phyloP scores from a whole-genome alignment of 2,888 invertebrate species.

The Epistrophe grossulariae region DNA sequence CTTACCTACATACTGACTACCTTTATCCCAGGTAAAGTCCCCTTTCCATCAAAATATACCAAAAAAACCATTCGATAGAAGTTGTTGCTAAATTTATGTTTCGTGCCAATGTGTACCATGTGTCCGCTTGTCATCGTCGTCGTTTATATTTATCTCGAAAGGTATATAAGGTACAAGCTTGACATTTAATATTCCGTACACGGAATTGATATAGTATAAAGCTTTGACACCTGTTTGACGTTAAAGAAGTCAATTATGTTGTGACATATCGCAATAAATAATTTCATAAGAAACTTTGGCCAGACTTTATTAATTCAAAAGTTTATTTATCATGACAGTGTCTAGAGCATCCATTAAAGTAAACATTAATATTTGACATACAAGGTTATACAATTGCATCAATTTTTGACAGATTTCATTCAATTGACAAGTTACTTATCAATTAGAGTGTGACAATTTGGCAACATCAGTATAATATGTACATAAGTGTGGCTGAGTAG shows the following conservation, averaged over 20 bases:
- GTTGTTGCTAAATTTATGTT: conserved; percentile 3
- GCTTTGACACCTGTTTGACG: conserved; percentile 49
- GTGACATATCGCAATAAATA: conserved; percentile 53
- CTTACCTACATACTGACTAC: too few species aligned
- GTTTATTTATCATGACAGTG: conserved; percentile 22
- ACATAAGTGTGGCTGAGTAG: background rate
- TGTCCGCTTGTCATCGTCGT: background rate
- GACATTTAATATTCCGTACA: conserved; percentile 64
- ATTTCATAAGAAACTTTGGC: conserved; percentile 25
- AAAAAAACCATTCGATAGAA: background rate
- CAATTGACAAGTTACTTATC: conserved; percentile 16
- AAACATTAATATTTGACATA: conserved; percentile 43
- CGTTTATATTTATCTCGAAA: background rate
- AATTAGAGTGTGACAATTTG: conserved; percentile 16
- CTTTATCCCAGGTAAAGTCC: conserved; percentile 5
- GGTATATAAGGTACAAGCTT: conserved; percentile 4
- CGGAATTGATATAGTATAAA: conserved; percentile 54
- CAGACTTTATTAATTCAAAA: conserved; percentile 33
- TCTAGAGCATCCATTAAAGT: conserved; percentile 38
- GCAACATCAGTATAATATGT: too few species aligned
- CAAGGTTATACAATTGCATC: conserved; percentile 37
- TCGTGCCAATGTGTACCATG: conserved; percentile 13
- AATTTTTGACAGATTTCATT: conserved; percentile 17
- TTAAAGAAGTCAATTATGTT: conserved; percentile 53
- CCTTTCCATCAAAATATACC: background rate